Percentiles rank a stretch among this genome's conserved stretches.
These are phyloP conservation scores for Microplitis manilae DNA, from an alignment of 2,888 invertebrate genomes.

Conservation along the genomic window DNA sequence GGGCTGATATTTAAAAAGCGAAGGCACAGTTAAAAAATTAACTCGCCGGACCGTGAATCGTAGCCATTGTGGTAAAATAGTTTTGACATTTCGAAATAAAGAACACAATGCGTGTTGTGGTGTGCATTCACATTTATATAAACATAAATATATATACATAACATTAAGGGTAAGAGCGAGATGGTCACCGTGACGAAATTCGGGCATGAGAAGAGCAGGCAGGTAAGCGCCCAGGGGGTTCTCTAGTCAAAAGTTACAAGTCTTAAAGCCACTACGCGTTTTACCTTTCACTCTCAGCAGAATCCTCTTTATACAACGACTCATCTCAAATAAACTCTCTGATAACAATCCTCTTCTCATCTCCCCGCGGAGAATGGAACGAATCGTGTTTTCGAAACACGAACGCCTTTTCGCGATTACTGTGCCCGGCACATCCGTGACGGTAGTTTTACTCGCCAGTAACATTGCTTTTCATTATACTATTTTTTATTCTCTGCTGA, in stretches of 20 bases:
- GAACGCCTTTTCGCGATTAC: slow-evolving; percentile 54
- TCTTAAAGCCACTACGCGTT: slow-evolving; percentile 21
- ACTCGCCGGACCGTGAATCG: slow-evolving; percentile 37
- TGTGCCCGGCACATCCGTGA: slow-evolving; percentile 48
- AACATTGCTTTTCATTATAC: slow-evolving; percentile 48
- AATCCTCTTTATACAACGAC: too few relatives aligned
- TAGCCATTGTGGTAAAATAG: slow-evolving; percentile 42
- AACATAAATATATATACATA: background rate
- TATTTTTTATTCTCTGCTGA: background rate
- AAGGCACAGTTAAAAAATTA: slow-evolving; percentile 26
- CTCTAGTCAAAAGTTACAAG: slow-evolving; percentile 7
- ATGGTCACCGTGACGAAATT: slow-evolving; percentile 54
- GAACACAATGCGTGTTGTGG: slow-evolving; percentile 25
- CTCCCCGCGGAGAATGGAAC: slow-evolving; percentile 56
- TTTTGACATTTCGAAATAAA: slow-evolving; percentile 41
- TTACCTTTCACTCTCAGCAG: slow-evolving; percentile 43
- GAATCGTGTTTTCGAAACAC: slow-evolving; percentile 68
- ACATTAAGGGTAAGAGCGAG: slow-evolving; percentile 1
- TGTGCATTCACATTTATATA: background rate
- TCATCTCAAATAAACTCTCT: slow-evolving; percentile 44
- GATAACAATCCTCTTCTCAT: slow-evolving; percentile 58
- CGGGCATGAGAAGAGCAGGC: slow-evolving; percentile 40
- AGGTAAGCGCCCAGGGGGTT: slow-evolving; percentile 44
- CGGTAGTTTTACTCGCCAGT: slow-evolving; percentile 50
- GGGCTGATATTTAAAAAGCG: background rate